Base-by-base conservation (phyloP, 2,797 vertebrate genomes). In the Pyrrhura leucotis region DNA sequence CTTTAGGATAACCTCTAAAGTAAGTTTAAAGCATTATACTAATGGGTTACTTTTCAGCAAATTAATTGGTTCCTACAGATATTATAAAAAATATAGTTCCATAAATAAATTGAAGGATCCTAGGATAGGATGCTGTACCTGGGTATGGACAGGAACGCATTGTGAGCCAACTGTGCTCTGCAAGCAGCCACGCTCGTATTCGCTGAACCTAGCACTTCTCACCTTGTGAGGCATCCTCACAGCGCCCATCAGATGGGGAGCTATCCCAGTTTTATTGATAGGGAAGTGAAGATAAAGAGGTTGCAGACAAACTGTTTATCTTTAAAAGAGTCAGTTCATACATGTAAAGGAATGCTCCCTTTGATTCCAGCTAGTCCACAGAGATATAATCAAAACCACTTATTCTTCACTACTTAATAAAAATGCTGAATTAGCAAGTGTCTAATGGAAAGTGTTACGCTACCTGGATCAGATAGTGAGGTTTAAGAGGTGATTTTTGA, bases 381-480 rank as follows among this genome's bases (percentile, higher is more conserved):
- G 80, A 86, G 85, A 94, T 93, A 40, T 12, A 42, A 93, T 95
- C 88, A 90, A 86, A 87, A 3, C 48, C 68, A 77, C 72, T 85
- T 82, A 83, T 65, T 93, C 84, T 77, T 89, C 69, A 84, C 26
- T 29, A 62, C 40, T 89, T 79, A 35, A 89, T 23, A 42, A 85
- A 93, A 89, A 87, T 50, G 65, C 77, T 79, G 93, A 92, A 82
- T 45, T 74, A 90, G 17, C 75, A 83, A 79, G 37, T 3, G 21
- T 61, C 78, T 83, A 53, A 39, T 90, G 71, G 75, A 82, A 92
- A 92, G 51, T 33, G 68, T 96, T 89, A 72, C 29, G 0, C 71
- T 95, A 58, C 65, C 33, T 77, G 71, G 31, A 92, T 74, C 81
- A 89, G 86, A 79, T 11, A 67, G 44, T 17, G 31, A 77, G 68